Base-by-base conservation (phyloP, 2,797 vertebrate genomes). In the Distichodus sexfasciatus region DNA sequence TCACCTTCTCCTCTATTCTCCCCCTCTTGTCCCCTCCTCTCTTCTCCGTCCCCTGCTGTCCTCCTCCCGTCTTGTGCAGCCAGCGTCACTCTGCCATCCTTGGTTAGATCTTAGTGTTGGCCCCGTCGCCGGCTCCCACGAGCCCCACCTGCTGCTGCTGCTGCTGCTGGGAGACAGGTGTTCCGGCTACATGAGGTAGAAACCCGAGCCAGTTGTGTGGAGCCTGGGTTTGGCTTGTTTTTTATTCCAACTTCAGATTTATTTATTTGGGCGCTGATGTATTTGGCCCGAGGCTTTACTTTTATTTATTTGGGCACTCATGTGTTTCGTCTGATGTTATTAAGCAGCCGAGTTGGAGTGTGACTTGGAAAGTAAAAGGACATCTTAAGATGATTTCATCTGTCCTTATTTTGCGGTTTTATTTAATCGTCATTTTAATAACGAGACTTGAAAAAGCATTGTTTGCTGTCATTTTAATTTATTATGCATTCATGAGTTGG, bases 131-230 rank as follows among this genome's bases (percentile, higher is more conserved):
- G 48, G 53, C 57, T 66, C 73, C 2, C 47, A 63, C 43, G 29
- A n/a, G 24, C 69, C 58, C 64, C 57, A 72, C 62, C 69, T 78
- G 68, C 72, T 47, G 48, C 59, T 59, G 33, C 57, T 69, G 55
- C 69, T 78, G 68, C 72, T 47, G 48, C 59, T 59, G 33, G 62
- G 66, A 69, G 61, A 72, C 72, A 78, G 72, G 58, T 78, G 76
- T 75, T 64, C 38, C 53, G 69, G 36, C 76, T 43, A 41, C 69
- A 66, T n/a, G 73, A 69, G 48, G 73, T 46, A 64, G 62, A 66
- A 62, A 46, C 38, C 61, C 33, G 50, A 67, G 59, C 51, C 60
- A 65, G 75, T 65, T 66, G 70, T 58, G 46, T 35, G 40, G 38
- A 41, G 38, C 35, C 47, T 28, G 50, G 54, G 8, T 38, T 57